A percentile compares a stretch with the other conserved stretches of the same genome.
These are phyloP conservation scores for Numida meleagris DNA, from an alignment of 2,113 vertebrate genomes.

Conservation along the genomic window DNA sequence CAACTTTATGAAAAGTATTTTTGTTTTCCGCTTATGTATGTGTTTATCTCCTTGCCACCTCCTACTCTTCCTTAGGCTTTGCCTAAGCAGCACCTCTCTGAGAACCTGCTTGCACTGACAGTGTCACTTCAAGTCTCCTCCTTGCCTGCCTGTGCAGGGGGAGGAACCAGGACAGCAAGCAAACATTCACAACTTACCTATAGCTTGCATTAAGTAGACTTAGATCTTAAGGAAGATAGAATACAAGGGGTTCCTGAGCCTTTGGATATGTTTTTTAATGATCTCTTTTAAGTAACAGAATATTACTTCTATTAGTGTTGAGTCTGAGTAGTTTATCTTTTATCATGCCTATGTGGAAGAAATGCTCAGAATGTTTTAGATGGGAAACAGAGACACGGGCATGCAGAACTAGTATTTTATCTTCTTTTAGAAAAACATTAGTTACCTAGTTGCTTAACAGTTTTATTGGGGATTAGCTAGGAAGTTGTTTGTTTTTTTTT, in stretches of 20 bases:
- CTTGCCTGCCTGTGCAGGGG: background rate
- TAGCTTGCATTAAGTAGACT: background rate
- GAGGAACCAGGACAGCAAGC: background rate
- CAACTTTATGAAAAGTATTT: background rate
- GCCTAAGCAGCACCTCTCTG: background rate
- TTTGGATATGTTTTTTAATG: background rate
- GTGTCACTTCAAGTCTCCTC: background rate
- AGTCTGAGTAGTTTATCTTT: background rate
- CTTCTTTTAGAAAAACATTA: background rate
- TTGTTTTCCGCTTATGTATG: fast-evolving
- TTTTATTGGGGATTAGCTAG: background rate
- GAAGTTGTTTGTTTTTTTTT: no score
- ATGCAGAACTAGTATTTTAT: background rate
- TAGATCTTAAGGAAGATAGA: background rate
- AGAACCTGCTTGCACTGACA: background rate
- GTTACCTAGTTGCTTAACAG: background rate
- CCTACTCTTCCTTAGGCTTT: background rate
- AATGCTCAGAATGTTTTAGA: background rate
- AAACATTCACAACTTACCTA: fast-evolving
- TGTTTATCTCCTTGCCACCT: background rate
- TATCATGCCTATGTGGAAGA: background rate
- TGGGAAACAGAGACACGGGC: background rate
- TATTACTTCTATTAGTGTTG: background rate
- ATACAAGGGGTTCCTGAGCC: background rate
- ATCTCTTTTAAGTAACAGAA: background rate